phyloP scores from a whole-genome alignment of 2,888 invertebrate species.

The Drosophila fulvimacula region DNA sequence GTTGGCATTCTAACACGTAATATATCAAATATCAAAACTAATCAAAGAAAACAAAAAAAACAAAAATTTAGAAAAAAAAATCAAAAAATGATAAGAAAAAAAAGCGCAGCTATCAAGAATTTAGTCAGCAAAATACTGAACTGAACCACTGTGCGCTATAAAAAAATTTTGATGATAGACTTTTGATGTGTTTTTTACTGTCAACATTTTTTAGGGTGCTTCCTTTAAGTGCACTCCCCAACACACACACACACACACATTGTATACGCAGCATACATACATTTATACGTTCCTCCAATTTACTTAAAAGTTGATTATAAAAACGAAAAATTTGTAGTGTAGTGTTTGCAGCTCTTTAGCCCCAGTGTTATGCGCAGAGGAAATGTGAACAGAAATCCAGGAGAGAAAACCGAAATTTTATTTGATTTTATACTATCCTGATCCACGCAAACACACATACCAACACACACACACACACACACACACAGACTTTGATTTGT shows the following conservation, averaged over 20 bases:
- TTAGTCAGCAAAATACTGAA: constrained; percentile 17
- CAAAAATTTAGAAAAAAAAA: constrained; percentile 3
- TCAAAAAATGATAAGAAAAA: neutral
- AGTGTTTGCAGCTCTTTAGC: constrained; percentile 32
- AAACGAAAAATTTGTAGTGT: constrained; percentile 32
- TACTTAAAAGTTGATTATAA: constrained; percentile 44
- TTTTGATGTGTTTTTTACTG: constrained; percentile 54
- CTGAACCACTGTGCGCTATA: constrained; percentile 52
- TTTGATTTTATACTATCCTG: constrained; percentile 21
- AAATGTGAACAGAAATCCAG: constrained; percentile 4
- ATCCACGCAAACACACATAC: constrained; percentile 21
- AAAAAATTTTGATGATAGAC: constrained; percentile 48
- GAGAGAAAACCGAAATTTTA: neutral
- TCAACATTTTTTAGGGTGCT: constrained; percentile 49
- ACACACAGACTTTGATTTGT: constrained; percentile 50
- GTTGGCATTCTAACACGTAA: constrained; percentile 55
- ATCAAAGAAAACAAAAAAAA: constrained; percentile 43
- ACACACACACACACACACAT: constrained; percentile 16
- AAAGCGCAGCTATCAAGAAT: constrained; percentile 22
- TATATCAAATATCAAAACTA: constrained; percentile 57
- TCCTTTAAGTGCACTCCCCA: constrained; percentile 33
- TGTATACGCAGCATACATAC: constrained; percentile 26
- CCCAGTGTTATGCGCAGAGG: constrained; percentile 56
- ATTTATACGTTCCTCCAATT: constrained; percentile 62
- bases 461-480: constrained; percentile 22